Evolutionary conservation across 2,113 vertebrate species (phyloP).

Genomic region (Cyanoramphus novaezelandiae): DNA sequence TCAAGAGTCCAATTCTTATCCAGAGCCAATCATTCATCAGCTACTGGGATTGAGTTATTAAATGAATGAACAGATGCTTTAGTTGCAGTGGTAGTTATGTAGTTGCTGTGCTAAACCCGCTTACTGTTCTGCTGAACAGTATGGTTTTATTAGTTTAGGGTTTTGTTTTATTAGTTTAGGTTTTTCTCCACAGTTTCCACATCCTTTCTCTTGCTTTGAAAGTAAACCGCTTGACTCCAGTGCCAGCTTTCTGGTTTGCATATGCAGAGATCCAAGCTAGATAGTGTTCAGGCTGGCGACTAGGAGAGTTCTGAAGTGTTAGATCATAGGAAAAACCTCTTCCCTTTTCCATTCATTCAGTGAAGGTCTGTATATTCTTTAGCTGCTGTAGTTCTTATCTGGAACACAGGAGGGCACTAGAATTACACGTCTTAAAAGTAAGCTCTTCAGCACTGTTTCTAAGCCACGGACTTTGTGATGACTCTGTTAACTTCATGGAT

Average conservation of each 20-base stretch:
- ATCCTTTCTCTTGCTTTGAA: neutral
- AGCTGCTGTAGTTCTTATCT: neutral
- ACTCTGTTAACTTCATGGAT: neutral
- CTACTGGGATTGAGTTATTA: neutral
- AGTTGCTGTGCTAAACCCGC: neutral
- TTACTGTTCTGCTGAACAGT: neutral
- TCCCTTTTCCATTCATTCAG: neutral
- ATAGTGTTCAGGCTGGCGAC: neutral
- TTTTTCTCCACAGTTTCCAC: neutral
- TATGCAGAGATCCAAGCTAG: neutral
- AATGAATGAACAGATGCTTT: neutral
- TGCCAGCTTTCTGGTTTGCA: neutral
- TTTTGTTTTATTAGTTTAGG: neutral
- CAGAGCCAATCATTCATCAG: neutral
- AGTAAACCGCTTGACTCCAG: neutral
- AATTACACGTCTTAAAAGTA: neutral
- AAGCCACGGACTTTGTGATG: neutral
- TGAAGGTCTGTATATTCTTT: accelerated
- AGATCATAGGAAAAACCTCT: neutral
- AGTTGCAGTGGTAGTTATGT: neutral
- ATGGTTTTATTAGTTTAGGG: neutral
- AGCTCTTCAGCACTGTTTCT: neutral
- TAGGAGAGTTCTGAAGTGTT: neutral
- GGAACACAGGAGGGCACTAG: conserved; percentile 29
- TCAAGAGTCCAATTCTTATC: neutral